A percentile compares a stretch with the other conserved stretches of the same genome.
phyloP scores from a whole-genome alignment of 2,888 invertebrate species.

The Rutpela maculata region DNA sequence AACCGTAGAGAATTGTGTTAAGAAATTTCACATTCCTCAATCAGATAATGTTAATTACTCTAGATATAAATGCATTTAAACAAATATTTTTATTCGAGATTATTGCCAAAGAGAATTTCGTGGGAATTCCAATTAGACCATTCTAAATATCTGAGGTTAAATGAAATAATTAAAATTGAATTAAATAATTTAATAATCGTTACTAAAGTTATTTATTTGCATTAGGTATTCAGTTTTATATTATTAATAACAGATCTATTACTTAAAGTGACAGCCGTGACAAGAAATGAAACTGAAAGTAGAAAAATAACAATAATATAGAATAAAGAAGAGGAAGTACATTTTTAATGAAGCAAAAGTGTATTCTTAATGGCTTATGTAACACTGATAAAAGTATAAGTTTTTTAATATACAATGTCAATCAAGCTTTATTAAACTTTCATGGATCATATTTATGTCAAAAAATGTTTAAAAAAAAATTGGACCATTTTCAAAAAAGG shows the following conservation, averaged over 20 bases:
- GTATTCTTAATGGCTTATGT: too few species aligned
- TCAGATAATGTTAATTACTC: neutral
- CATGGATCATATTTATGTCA: too few species aligned
- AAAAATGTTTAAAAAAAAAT: too few species aligned
- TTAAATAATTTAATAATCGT: neutral
- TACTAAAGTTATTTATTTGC: neutral
- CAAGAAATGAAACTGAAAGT: neutral
- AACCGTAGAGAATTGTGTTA: neutral
- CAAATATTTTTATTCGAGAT: neutral
- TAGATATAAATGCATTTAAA: neutral
- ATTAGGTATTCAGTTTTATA: neutral
- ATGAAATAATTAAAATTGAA: neutral
- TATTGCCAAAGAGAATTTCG: neutral
- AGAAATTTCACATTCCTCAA: neutral
- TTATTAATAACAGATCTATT: neutral
- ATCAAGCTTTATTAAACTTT: too few species aligned
- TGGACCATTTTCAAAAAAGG: too few species aligned
- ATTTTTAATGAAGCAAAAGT: neutral
- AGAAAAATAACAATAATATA: neutral
- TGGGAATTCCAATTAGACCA: neutral
- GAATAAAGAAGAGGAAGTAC: slow-evolving; percentile 1
- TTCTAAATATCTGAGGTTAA: neutral
- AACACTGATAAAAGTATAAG: too few species aligned
- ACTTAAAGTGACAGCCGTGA: neutral
- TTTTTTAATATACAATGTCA: too few species aligned